Evolutionary conservation across 2,888 invertebrate species (phyloP), one percentile per base, ranked within the genome.

Genomic region (Lasius fuliginosus): DNA sequence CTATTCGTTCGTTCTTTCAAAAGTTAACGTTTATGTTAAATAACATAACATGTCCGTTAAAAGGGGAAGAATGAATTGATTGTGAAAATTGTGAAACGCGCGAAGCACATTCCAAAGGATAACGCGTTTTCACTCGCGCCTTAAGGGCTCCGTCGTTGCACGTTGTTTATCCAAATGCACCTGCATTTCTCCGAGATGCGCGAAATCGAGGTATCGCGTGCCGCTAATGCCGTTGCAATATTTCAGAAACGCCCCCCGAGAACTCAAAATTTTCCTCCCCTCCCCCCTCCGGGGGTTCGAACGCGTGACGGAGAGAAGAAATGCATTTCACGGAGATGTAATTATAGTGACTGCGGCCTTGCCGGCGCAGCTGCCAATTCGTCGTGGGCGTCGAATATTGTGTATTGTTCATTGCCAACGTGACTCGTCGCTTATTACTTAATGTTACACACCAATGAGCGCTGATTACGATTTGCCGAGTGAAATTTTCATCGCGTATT

Each of bases 361-460:
- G 79, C 60, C n/a, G 33, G n/a, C 46, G 46, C 60, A 62, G 79
- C 79, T 79, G 79, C 74, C 79, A 81, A 81, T 81, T 81, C 79
- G 75, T 74, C 18, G 79, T 81, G 36, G 79, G 79, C 79, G 79
- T 81, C 60, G 60, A 68, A 81, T 81, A 73, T 81, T 74, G 75
- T 81, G 60, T 81, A 69, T 81, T 71, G 56, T 56, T 71, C 71
- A 71, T 71, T 81, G 79, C 75, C 79, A 69, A 74, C 75, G 74
- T 81, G 46, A 81, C 60, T 81, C 46, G 74, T 74, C 79, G 60
- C 60, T 81, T 81, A 81, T 81, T 81, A 81, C 79, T 81, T 81
- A 81, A 81, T 81, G 79, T 60, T 81, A 74, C 75, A 81, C 79
- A 60, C 60, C 60, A 62, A 81, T 27, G 74, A 81, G 27, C 60